These are phyloP conservation scores for Margarornis squamiger DNA, from an alignment of 2,797 vertebrate species.

Conservation along the genomic window DNA sequence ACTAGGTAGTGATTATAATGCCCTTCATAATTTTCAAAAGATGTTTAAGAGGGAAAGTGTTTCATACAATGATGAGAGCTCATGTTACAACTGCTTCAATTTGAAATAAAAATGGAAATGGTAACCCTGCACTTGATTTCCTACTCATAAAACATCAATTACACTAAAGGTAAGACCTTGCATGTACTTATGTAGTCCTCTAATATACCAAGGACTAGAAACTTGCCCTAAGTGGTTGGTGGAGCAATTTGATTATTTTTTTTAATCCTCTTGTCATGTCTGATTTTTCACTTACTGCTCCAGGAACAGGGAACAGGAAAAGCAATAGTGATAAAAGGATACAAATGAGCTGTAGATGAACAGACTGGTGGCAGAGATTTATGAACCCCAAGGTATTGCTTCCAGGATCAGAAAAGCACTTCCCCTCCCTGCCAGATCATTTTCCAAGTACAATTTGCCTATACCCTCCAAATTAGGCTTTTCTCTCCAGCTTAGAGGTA, in stretches of 20 bases:
- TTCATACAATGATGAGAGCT: not conserved
- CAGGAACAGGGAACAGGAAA: not conserved
- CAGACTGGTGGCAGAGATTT: not conserved
- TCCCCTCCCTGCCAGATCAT: not conserved
- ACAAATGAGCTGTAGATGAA: not conserved
- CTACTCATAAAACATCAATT: not conserved
- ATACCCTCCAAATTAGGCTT: not conserved
- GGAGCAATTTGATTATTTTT: not conserved
- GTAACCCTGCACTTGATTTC: not conserved
- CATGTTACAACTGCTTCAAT: not conserved
- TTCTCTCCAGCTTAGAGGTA: not conserved
- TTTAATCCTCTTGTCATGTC: not conserved
- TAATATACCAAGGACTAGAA: not conserved
- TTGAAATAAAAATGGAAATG: not conserved
- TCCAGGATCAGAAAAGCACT: not conserved
- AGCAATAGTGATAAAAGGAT: not conserved
- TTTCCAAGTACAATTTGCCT: not conserved
- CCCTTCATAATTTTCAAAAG: not conserved
- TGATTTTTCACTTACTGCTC: not conserved
- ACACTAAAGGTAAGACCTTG: not conserved
- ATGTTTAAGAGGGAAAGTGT: not conserved
- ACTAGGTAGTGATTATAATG: not conserved
- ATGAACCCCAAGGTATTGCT: not conserved
- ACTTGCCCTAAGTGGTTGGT: not conserved
- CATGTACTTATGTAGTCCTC: not conserved